These are phyloP conservation scores for Anolis carolinensis DNA, from an alignment of 2,113 vertebrate species.

Conservation along the genomic window DNA sequence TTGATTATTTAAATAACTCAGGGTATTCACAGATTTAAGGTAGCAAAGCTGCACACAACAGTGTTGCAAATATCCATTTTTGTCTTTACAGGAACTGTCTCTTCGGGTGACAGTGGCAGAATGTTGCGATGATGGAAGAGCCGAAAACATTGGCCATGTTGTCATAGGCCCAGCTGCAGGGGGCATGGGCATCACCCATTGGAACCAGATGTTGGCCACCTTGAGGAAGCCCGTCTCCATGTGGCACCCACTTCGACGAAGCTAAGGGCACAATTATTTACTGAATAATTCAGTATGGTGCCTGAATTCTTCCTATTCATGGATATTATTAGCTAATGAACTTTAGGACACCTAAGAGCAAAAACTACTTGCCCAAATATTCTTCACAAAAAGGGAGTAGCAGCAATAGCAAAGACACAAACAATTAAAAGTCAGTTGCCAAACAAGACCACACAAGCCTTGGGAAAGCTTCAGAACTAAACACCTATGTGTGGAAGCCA, in stretches of 20 bases:
- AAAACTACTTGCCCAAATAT: constrained; percentile 9
- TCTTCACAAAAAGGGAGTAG: constrained; percentile 8
- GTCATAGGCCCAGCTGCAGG: constrained; percentile 92
- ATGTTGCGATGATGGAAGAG: constrained; percentile 85
- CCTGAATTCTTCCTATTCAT: constrained; percentile 65
- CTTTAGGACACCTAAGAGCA: constrained; percentile 1
- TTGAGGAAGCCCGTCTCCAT: constrained; percentile 95
- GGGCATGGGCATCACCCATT: constrained; percentile 96
- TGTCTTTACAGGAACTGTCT: constrained; percentile 86
- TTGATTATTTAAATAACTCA: too few relatives aligned
- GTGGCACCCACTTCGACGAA: constrained; percentile 93
- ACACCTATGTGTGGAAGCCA: background rate
- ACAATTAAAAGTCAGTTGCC: background rate
- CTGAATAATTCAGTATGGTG: constrained; percentile 70
- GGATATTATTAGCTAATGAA: constrained; percentile 4
- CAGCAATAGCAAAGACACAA: background rate
- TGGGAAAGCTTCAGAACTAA: constrained; percentile 12
- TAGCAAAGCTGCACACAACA: background rate
- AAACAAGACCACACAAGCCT: background rate
- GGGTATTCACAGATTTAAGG: background rate
- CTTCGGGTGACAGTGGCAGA: constrained; percentile 94
- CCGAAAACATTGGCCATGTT: constrained; percentile 93
- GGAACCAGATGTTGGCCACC: constrained; percentile 99
- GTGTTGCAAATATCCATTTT: background rate
- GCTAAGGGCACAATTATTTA: constrained; percentile 67